Evolutionary conservation across 37 sponge, comb jelly and placozoan genomes (phyloP), one percentile per base, ranked within the genome.

Genomic region (Ianthella basta): DNA sequence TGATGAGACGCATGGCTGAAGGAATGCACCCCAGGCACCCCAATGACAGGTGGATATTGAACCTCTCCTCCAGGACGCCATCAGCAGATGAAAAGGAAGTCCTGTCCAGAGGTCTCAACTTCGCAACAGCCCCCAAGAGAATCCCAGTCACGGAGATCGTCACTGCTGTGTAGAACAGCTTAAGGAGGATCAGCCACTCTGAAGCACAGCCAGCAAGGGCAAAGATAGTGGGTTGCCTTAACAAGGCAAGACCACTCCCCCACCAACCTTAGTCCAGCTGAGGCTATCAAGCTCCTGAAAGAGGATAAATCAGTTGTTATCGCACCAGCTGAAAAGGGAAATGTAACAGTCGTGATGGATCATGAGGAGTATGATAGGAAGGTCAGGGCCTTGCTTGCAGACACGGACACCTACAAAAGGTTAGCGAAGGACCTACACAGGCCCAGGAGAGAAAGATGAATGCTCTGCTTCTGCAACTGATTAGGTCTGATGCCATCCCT

Each of bases 391-490:
- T 12, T 61, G 64, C 14, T 61, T 4, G 29, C 55, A 29, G 79
- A 79, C 29, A 23, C 55, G 24, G 55, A 79, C 56, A 79, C 79
- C 25, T 79, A 79, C 56, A 79, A 79, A 37, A 57, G 36, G 56
- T 14, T 80, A 23, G 20, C 44, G 16, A 25, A 29, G 24, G 81
- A 80, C 35, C 81, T 60, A 30, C 60, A 30, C 38, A 24, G 8
- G 14, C 81, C 60, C 59, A 41, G 32, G 81, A 80, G 55, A 55
- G 60, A 5, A 56, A 57, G 60, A 55, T 80, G 60, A 80, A 80
- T 35, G 25, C 60, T 5, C 55, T 80, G 6, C 60, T 55, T 5
- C 35, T 80, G 21, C 6, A 4, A 56, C 20, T 57, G 34, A 57
- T 41, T 35, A 57, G 44, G 3, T 50, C 34, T 6, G 60, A 33